Evolutionary conservation across 2,888 invertebrate genomes (phyloP).

Genomic region (Hetaerina titia): DNA sequence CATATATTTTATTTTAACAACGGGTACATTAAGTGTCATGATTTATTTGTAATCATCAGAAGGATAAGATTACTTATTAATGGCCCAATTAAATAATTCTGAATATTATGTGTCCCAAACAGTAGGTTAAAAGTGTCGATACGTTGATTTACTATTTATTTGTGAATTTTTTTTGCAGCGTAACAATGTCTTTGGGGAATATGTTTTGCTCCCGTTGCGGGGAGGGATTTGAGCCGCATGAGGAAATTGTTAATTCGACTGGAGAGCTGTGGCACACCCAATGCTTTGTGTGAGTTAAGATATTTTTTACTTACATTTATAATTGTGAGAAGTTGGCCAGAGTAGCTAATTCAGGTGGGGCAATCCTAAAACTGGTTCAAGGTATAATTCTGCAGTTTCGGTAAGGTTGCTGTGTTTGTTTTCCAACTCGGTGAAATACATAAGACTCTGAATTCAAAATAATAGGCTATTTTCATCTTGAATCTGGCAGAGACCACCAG

Average conservation of each 20-base stretch:
- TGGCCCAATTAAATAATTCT: too few relatives aligned
- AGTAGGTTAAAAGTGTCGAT: background rate
- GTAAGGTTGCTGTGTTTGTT: too few relatives aligned
- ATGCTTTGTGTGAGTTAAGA: constrained; percentile 95
- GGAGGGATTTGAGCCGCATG: constrained; percentile 96
- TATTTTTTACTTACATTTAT: background rate
- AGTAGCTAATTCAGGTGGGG: too few relatives aligned
- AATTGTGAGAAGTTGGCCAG: too few relatives aligned
- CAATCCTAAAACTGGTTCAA: too few relatives aligned
- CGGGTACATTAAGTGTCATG: background rate
- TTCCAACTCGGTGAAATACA: too few relatives aligned
- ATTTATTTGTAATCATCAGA: too few relatives aligned
- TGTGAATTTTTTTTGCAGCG: constrained; percentile 73
- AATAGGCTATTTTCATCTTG: too few relatives aligned
- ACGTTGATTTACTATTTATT: background rate
- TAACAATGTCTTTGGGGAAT: constrained; percentile 91
- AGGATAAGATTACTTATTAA: too few relatives aligned
- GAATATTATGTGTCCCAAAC: background rate
- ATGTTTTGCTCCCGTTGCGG: constrained; percentile 97
- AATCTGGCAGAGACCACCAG: too few relatives aligned
- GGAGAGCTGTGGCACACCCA: constrained; percentile 99
- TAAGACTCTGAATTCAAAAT: too few relatives aligned
- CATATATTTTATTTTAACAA: background rate
- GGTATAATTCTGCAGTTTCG: too few relatives aligned
- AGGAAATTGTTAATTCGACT: constrained; percentile 99